Conservation (phyloP, 2,113 vertebrate genomes). For the Eretmochelys imbricata region DNA sequence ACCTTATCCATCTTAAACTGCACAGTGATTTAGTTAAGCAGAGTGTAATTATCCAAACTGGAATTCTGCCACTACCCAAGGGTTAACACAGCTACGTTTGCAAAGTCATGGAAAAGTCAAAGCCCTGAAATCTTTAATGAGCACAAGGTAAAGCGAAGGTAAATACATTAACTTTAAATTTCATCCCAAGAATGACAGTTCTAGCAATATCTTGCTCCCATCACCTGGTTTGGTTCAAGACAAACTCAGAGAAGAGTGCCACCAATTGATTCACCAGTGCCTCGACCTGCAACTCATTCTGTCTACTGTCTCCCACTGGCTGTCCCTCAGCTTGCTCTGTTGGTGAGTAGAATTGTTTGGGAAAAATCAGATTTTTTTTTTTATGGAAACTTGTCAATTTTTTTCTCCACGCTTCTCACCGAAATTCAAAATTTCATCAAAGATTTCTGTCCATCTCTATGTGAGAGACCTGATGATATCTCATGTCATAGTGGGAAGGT, state of each 20-base stretch:
- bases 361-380: background rate
- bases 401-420: background rate
- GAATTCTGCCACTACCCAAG: background rate
- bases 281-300: background rate
- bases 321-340: background rate
- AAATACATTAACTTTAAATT: background rate
- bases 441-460: background rate
- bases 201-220: background rate
- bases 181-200: background rate
- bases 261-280: background rate
- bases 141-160: background rate
- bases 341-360: background rate
- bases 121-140: background rate
- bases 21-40: background rate
- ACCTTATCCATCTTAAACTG: background rate
- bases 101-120: background rate
- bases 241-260: background rate
- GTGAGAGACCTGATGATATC: background rate
- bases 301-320: background rate
- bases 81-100: background rate
- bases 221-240: background rate
- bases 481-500: background rate
- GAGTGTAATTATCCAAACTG: background rate
- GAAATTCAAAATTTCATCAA: background rate
- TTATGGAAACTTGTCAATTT: background rate